A percentile compares a stretch with the other conserved stretches of the same genome.
Evolutionary conservation across 2,797 vertebrate genomes (phyloP).

Genomic region (Eremophila alpestris): DNA sequence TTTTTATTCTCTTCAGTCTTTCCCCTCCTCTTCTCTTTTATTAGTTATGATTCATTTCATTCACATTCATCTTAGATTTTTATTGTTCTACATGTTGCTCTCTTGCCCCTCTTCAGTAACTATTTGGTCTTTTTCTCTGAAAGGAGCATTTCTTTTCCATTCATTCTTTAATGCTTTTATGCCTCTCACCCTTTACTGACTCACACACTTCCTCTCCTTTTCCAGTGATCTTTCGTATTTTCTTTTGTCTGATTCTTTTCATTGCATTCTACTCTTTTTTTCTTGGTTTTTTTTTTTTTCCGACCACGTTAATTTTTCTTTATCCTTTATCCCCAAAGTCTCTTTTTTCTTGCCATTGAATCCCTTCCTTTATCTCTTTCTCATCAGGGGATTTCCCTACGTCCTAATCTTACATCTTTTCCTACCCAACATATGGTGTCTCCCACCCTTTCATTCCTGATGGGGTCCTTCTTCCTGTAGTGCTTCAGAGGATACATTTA

Average conservation of each 20-base stretch:
- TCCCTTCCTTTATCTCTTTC: not conserved
- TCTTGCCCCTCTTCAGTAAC: not conserved
- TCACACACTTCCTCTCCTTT: not conserved
- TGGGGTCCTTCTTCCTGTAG: not conserved
- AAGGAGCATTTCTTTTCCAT: not conserved
- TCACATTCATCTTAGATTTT: not conserved
- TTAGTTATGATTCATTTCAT: not conserved
- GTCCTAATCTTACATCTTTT: not conserved
- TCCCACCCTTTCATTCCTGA: not conserved
- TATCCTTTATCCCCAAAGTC: not conserved
- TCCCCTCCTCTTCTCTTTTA: not conserved
- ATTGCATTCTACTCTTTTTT: not conserved
- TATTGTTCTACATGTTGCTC: not conserved
- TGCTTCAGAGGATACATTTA: not conserved
- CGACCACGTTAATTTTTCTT: not conserved
- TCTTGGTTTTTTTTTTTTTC: accelerated
- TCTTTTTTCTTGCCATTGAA: not conserved
- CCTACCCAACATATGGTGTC: not conserved
- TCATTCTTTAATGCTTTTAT: not conserved
- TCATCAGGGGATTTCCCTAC: not conserved
- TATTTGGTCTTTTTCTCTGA: not conserved
- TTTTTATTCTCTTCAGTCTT: not conserved
- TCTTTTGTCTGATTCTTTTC: not conserved
- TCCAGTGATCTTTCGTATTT: not conserved
- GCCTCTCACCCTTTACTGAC: not conserved